These are phyloP conservation scores for Manacus vitellinus DNA, from an alignment of 2,113 vertebrate species.

Conservation along the genomic window DNA sequence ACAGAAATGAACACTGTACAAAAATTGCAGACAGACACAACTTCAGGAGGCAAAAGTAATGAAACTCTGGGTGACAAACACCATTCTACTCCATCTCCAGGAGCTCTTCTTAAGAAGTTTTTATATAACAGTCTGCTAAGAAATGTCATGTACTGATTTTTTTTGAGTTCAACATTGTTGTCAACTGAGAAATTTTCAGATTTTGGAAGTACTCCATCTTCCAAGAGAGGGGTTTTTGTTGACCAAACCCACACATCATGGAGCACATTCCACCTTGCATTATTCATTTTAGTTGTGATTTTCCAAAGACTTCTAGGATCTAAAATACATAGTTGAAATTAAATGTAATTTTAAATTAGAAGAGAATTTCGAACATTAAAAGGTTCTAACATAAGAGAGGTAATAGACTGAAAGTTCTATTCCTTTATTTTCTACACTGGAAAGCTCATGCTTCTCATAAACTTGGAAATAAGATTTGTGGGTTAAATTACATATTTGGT, in stretches of 20 bases:
- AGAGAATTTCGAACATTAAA: background rate
- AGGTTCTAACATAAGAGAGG: background rate
- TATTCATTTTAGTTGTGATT: background rate
- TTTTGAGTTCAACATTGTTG: background rate
- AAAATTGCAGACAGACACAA: background rate
- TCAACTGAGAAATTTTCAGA: background rate
- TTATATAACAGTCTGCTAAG: background rate
- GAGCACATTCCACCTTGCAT: background rate
- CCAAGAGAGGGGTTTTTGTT: background rate
- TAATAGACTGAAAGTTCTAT: background rate
- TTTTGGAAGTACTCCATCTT: background rate
- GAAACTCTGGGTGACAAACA: background rate
- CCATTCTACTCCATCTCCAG: background rate
- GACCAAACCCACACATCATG: background rate
- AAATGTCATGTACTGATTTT: background rate
- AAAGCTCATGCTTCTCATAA: background rate
- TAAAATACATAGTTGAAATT: background rate
- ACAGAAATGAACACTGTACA: accelerated
- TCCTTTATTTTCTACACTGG: background rate
- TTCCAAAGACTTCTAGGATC: background rate
- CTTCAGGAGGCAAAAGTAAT: background rate
- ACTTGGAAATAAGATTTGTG: background rate
- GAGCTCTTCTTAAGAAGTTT: background rate
- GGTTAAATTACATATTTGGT: background rate
- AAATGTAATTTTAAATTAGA: background rate